A percentile compares a stretch with the other conserved stretches of the same genome.
These are phyloP conservation scores for Pitangus sulphuratus DNA, from an alignment of 2,797 vertebrate genomes.

Conservation along the genomic window DNA sequence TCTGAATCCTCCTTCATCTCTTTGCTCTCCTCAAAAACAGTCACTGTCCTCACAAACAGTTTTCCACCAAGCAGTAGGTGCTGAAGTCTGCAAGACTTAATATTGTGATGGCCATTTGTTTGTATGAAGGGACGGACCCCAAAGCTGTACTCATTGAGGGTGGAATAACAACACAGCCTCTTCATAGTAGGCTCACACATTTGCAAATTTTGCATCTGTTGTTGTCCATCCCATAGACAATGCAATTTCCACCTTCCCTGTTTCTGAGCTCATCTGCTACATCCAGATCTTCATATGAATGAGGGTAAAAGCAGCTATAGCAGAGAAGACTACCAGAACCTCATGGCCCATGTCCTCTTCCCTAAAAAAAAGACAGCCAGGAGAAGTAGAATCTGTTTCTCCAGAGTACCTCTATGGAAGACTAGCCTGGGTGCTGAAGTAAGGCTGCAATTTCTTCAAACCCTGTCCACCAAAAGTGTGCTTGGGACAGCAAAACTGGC, in stretches of 20 bases:
- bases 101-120: not conserved
- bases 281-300: not conserved
- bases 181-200: not conserved
- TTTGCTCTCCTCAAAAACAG: not conserved
- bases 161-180: not conserved
- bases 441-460: not conserved
- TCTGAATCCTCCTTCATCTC: not conserved
- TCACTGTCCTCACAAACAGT: not conserved
- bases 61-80: not conserved
- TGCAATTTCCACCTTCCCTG: not conserved
- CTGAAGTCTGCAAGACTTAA: not conserved
- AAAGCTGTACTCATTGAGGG: not conserved
- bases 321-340: not conserved
- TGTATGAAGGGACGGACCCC: fast-evolving
- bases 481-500: not conserved
- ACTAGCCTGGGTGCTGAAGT: not conserved
- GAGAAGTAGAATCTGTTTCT: not conserved
- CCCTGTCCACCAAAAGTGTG: not conserved
- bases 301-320: not conserved
- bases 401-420: not conserved
- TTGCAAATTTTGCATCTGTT: not conserved
- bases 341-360: not conserved
- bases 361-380: not conserved
- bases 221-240: not conserved
- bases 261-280: not conserved